Evolutionary conservation across 2,888 invertebrate genomes (phyloP), one percentile per base, ranked within the genome.

Genomic region (Theristus sp.): DNA sequence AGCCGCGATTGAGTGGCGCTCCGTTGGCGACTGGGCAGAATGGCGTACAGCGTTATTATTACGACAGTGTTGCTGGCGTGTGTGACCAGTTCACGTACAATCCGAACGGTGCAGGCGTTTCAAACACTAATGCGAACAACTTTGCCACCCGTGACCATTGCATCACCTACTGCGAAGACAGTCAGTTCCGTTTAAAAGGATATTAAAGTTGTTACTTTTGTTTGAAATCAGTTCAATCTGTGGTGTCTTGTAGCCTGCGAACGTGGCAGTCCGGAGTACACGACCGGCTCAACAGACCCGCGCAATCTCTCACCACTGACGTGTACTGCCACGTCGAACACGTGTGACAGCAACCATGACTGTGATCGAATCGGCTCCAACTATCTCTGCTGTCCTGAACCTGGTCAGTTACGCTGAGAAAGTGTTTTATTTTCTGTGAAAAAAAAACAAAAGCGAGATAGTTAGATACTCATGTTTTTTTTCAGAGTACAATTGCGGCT

Each of bases 191-290:
- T 38, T 38, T 6, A 38, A n/a, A n/a, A n/a, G n/a, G n/a, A n/a
- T n/a, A n/a, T n/a, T n/a, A n/a, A n/a, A n/a, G n/a, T n/a, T n/a
- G n/a, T n/a, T n/a, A n/a, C n/a, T n/a, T n/a, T n/a, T n/a, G n/a
- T n/a, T n/a, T n/a, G n/a, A n/a, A n/a, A n/a, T n/a, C n/a, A n/a
- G n/a, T n/a, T n/a, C 38, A 38, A 6, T 38, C 10, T 6, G 17
- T 38, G 6, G 38, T 56, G 25, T 10, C 57, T n/a, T 69, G 56
- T 63, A 71, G 70, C 70, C 20, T 71, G 71, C 63, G 69, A 70
- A 60, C 67, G 71, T 25, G 71, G 71, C 30, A 67, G 70, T 1
- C 71, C 71, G n/a, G 69, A 71, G 63, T 71, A 71, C 62, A 57
- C 68, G 53, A 66, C 66, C 24, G 71, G 69, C 27, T 60, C 64